Evolutionary conservation across 2,888 invertebrate genomes (phyloP), one percentile per base, ranked within the genome.

Genomic region (Celastrina argiolus): DNA sequence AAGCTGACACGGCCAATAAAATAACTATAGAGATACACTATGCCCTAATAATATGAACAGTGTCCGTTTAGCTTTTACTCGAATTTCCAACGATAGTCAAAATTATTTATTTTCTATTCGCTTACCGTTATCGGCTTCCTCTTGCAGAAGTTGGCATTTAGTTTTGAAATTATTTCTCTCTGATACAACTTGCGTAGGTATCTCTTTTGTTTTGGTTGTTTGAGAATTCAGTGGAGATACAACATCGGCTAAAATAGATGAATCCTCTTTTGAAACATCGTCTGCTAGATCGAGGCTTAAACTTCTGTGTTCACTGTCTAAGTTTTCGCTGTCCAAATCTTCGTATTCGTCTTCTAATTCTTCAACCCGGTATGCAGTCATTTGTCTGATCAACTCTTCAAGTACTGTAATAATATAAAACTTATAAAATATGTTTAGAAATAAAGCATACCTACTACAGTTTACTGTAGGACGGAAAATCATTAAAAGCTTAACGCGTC

Each of bases 311-410:
- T 81, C 78, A 0, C 74, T 63, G 36, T 78, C 82, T 36, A 76
- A 66, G 10, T 81, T 82, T 14, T 77, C 65, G 42, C 69, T 68
- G n/a, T 75, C 75, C 31, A 86, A 81, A 58, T 92, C 92, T 56
- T 92, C 89, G 26, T 85, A 83, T 34, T 92, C 91, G 1, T 86
- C 85, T 42, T 92, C 92, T 39, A 92, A 89, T 63, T 93, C 92
- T 51, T 93, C 89, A 66, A 83, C 81, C 74, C 87, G 81, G 69
- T 92, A 87, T 22, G 88, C 83, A 18, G 94, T 93, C 86, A 94
- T 92, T 82, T 95, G 94, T 78, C 93, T 87, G 74, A 95, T 94
- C 0, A 95, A 85, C 76, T 95, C 94, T 87, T 95, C 95, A 78
- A 95, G 87, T 36, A 94, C 92, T 88, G 90, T 22, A 81, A 82